Conservation (phyloP, 2,888 invertebrate genomes). For the Phaonia tiefii region DNA sequence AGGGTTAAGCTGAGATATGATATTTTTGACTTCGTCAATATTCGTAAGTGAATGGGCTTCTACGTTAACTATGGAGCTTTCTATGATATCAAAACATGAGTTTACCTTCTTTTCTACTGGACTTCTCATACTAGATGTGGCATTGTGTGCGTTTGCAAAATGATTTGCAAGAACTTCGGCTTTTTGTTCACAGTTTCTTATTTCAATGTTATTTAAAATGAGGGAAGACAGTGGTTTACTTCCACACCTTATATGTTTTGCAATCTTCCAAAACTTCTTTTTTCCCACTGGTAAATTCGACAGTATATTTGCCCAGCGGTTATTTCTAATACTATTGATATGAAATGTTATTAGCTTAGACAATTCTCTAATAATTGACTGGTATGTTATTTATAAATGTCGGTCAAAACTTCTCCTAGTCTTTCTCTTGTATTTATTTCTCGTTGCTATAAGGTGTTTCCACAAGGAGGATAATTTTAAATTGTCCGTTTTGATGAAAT, state of each 20-base stretch:
- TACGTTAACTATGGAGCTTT: not conserved
- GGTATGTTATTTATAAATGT: too few relatives aligned
- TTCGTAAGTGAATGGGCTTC: too few relatives aligned
- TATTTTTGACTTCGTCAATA: too few relatives aligned
- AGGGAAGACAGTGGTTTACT: not conserved
- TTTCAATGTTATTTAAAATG: not conserved
- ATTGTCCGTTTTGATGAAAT: not conserved
- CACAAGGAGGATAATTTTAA: not conserved
- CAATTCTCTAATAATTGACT: too few relatives aligned
- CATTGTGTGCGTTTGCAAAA: not conserved
- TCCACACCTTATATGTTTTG: not conserved
- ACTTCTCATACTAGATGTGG: not conserved
- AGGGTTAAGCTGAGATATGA: too few relatives aligned
- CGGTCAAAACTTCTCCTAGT: too few relatives aligned
- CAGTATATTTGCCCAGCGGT: not conserved
- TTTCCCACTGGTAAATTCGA: not conserved
- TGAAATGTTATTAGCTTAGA: too few relatives aligned
- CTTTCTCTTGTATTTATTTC: not conserved
- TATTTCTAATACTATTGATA: not conserved
- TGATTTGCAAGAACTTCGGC: too few relatives aligned
- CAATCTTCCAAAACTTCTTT: constrained; percentile 1
- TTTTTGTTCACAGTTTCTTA: too few relatives aligned
- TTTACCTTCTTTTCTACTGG: not conserved
- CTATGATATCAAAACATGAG: not conserved
- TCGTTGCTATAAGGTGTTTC: constrained; percentile 11